These are phyloP conservation scores for Schlechtendalia chinensis DNA, from an alignment of 1,140 invertebrate species.

Conservation along the genomic window DNA sequence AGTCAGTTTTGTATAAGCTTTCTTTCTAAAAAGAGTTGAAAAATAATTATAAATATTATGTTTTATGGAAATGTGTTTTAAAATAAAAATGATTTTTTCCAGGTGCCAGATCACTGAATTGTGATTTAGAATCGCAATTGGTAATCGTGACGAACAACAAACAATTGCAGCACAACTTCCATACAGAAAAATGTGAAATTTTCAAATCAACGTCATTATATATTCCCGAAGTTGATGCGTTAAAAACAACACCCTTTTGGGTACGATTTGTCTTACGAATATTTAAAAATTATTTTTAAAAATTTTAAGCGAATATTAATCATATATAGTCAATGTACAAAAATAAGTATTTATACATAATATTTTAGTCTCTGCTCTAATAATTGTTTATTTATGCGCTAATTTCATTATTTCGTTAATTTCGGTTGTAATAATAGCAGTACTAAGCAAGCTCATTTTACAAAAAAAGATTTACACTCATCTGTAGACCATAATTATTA, in stretches of 20 bases:
- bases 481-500: no score
- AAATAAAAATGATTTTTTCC: slow-evolving; percentile 54
- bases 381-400: no score
- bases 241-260: slow-evolving; percentile 52
- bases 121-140: slow-evolving; percentile 92
- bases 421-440: no score
- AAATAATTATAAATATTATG: neutral
- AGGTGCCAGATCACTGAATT: slow-evolving; percentile 74
- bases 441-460: no score
- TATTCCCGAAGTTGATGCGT: slow-evolving; percentile 44
- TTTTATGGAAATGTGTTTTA: neutral
- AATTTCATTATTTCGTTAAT: no score
- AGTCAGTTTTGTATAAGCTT: no score
- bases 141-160: slow-evolving; percentile 80
- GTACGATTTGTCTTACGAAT: slow-evolving; percentile 51
- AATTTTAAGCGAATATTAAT: neutral
- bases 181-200: slow-evolving; percentile 67
- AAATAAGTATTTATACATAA: no score
- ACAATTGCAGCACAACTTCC: slow-evolving; percentile 68
- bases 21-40: no score
- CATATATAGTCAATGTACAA: slow-evolving; percentile 18
- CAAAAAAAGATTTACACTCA: no score
- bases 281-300: slow-evolving; percentile 53
- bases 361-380: no score
- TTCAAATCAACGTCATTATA: slow-evolving; percentile 56